Conservation (phyloP, 2,888 invertebrate species). For the Clunio marinus region DNA sequence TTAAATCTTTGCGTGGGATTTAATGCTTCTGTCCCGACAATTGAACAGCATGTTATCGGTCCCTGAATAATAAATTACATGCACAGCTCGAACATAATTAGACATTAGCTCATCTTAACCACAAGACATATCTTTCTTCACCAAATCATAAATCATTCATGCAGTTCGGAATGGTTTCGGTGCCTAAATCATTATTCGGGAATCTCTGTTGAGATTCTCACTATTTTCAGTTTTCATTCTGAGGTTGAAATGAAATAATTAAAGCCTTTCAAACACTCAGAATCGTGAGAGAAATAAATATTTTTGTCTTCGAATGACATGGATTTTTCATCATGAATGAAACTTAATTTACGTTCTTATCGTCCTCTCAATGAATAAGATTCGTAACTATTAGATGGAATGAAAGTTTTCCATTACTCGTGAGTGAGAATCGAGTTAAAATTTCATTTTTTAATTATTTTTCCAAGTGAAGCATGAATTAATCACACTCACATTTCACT, state of each 20-base stretch:
- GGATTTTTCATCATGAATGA: too few relatives aligned
- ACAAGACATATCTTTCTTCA: conserved; percentile 12
- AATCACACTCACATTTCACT: neutral
- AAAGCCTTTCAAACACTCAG: too few relatives aligned
- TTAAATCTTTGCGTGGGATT: too few relatives aligned
- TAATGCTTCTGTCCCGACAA: too few relatives aligned
- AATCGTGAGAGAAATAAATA: too few relatives aligned
- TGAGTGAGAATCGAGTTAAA: neutral
- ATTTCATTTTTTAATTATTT: conserved; percentile 22
- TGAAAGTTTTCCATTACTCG: neutral
- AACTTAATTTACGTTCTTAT: conserved; percentile 6
- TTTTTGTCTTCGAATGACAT: too few relatives aligned
- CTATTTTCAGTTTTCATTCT: too few relatives aligned
- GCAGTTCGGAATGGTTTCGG: too few relatives aligned
- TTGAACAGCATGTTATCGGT: neutral
- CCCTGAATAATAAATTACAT: conserved; percentile 13
- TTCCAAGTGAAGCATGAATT: conserved; percentile 7
- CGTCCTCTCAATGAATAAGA: neutral
- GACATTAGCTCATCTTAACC: conserved; percentile 11
- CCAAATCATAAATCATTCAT: neutral
- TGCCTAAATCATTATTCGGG: too few relatives aligned
- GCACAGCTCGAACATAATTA: neutral
- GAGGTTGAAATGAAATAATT: too few relatives aligned
- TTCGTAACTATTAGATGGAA: neutral
- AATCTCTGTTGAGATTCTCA: too few relatives aligned